phyloP scores from a whole-genome alignment of 1,140 invertebrate species.

The Drosophila miranda region DNA sequence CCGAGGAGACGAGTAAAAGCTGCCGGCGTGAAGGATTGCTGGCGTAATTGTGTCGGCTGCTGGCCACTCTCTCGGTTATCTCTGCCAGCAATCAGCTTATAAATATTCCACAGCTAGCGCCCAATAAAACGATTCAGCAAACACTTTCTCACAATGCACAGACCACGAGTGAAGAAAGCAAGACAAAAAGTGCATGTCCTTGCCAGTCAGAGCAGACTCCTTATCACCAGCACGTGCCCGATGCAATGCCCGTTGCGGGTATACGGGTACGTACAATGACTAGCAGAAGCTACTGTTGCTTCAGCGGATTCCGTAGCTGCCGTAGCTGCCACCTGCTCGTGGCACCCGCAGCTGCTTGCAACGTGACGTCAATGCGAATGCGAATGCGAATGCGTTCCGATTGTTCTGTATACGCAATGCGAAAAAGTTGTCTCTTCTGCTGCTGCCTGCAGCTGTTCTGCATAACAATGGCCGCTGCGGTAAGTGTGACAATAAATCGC shows the following conservation, averaged over 20 bases:
- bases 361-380: constrained; percentile 70
- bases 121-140: constrained; percentile 61
- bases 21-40: constrained; percentile 47
- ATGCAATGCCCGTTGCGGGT: constrained; percentile 5
- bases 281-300: background rate
- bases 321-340: constrained; percentile 20
- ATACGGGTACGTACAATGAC: background rate
- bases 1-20: constrained; percentile 1
- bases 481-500: constrained; percentile 76
- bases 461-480: constrained; percentile 58
- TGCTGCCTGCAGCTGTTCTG: constrained; percentile 30
- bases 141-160: constrained; percentile 12
- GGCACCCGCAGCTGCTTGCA: constrained; percentile 16
- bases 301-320: background rate
- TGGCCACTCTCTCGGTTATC: constrained; percentile 38
- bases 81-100: constrained; percentile 64
- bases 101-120: constrained; percentile 63
- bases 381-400: constrained; percentile 34
- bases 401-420: constrained; percentile 65
- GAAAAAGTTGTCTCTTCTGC: constrained; percentile 33
- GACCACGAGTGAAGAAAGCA: no score
- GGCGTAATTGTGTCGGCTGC: constrained; percentile 40
- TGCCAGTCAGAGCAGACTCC: constrained; percentile 21
- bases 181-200: constrained; percentile 23
- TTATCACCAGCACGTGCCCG: constrained; percentile 36